Evolutionary conservation across 2,888 invertebrate genomes (phyloP), one percentile per base, ranked within the genome.

Genomic region (Pemphredon lugubris): DNA sequence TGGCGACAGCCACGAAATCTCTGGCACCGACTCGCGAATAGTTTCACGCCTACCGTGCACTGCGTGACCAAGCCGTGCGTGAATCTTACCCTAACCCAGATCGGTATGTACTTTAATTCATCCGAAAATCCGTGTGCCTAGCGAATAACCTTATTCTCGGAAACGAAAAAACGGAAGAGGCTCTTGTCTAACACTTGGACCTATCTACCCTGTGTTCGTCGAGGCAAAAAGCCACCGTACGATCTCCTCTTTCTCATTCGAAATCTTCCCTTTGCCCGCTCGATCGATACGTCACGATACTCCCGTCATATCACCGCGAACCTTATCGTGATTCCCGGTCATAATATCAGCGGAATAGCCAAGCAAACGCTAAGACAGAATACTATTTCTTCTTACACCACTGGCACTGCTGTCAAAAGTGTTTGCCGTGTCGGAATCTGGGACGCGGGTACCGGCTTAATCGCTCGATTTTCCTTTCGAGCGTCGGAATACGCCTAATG

Each of bases 1-100:
- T 88, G 88, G 88, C 88, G 88, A 88, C 87, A 86, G 86, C 84
- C 85, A 86, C 85, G 80, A 86, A 85, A 83, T 86, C 82, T 82
- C 82, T 83, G 85, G 81, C 83, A 87, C 83, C 83, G 87, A 84
- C 81, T 83, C 83, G 86, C 84, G 83, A 82, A 75, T 86, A 87
- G 84, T 85, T 85, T 75, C 73, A 85, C 83, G 82, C 82, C 76
- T 83, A 82, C 75, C 82, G 83, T 83, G 82, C 77, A 76, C 82
- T 82, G 81, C 82, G 84, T 81, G 81, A 84, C 74, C 69, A 75
- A 83, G 81, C 78, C 57, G 83, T 83, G 80, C 83, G 83, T 75
- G 82, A 78, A 81, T 76, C 58, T 72, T 75, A 77, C 67, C 63
- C 72, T 78, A 75, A 79, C 75, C 68, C 74, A 82, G 77, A 85